These are phyloP conservation scores for Prietella phreatophila DNA, from an alignment of 2,113 vertebrate species.

Conservation along the genomic window DNA sequence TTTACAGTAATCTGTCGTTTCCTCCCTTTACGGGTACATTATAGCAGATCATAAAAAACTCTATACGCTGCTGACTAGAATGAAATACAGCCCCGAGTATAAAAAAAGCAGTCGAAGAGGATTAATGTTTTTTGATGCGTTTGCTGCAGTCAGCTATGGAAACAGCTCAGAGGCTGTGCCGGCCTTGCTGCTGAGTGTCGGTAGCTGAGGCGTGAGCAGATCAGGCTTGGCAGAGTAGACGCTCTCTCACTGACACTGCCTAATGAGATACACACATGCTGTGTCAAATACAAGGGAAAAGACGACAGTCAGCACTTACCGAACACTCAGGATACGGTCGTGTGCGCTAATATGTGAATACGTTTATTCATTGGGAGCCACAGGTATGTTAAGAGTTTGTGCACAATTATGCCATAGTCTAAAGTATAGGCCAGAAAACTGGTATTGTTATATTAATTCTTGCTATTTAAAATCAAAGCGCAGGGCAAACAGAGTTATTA, in stretches of 20 bases:
- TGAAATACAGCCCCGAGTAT: slow-evolving; percentile 30
- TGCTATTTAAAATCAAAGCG: no score
- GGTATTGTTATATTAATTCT: neutral
- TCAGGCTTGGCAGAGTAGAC: slow-evolving; percentile 23
- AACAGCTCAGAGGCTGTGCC: slow-evolving; percentile 31
- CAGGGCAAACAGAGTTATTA: no score
- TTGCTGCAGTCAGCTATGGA: slow-evolving; percentile 20
- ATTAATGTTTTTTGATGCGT: slow-evolving; percentile 50
- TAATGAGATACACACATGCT: slow-evolving; percentile 26
- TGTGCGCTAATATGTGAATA: neutral
- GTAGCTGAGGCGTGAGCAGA: slow-evolving; percentile 18
- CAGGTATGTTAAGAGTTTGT: neutral
- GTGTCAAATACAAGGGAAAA: slow-evolving; percentile 1
- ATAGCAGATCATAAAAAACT: slow-evolving; percentile 19
- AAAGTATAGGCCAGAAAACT: neutral
- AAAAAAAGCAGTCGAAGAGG: slow-evolving; percentile 29
- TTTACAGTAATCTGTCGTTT: slow-evolving; percentile 29
- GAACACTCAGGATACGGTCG: neutral
- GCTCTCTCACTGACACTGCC: slow-evolving; percentile 14
- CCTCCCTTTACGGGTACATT: slow-evolving; percentile 11
- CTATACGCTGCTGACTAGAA: neutral
- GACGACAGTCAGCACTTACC: slow-evolving; percentile 10
- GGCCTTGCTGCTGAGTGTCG: slow-evolving; percentile 1
- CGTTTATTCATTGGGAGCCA: neutral
- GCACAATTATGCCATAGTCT: neutral